Base-by-base conservation (phyloP, 2,888 invertebrate species). In the Neuroscelio doddi region DNA sequence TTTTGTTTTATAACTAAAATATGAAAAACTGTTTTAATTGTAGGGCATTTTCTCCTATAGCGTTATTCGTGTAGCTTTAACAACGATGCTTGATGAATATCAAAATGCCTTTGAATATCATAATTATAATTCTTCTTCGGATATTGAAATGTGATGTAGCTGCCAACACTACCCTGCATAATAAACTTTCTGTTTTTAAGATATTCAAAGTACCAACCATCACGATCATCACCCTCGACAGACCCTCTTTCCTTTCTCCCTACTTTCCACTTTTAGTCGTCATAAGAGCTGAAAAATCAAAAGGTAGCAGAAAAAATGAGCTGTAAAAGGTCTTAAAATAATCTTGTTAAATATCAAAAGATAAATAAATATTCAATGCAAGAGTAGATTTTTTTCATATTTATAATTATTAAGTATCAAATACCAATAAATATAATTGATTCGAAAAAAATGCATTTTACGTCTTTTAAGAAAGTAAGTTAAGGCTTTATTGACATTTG, bases 171-270 rank as follows among this genome's bases (percentile, higher is more conserved):
- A 51, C 45, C 52, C 51, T 56, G 56, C 52, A 65, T 61, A 65
- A 65, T 61, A 61, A 65, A 61, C 50, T 56, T 47, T 55, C 27
- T 32, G 14, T n/a, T n/a, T n/a, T n/a, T n/a, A n/a, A n/a, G n/a
- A n/a, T n/a, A n/a, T n/a, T n/a, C n/a, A n/a, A n/a, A n/a, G n/a
- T n/a, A 51, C 44, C 56, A 52, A 27, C 17, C 52, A 27, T 51
- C 38, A 38, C 29, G 56, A 65, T 32, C 46, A 52, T 52, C 44
- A 41, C 39, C 38, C 24, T 39, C 51, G 30, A 27, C 15, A 15
- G 46, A n/a, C 42, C 29, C 27, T 17, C 36, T 32, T 36, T 59
- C 27, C 26, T 12, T 59, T 14, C 15, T 17, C 26, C 45, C 32
- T 41, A 27, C 50, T 52, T 59, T 46, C 58, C 38, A 53, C 30